Percentiles rank a stretch among this genome's conserved stretches.
These are phyloP conservation scores for Laticauda colubrina DNA, from an alignment of 2,113 vertebrate genomes.

Conservation along the genomic window DNA sequence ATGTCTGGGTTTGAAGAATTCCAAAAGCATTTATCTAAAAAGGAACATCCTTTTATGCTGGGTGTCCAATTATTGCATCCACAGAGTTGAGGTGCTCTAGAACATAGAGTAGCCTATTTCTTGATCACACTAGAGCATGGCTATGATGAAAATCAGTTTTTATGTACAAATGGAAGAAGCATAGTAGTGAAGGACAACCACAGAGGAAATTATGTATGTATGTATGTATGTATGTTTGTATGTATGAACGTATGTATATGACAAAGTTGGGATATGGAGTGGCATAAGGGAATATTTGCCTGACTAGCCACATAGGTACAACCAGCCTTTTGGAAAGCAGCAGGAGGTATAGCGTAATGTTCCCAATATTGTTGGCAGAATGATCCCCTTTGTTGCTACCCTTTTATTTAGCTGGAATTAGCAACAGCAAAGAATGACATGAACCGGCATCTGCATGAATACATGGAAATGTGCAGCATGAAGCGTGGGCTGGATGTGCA, in stretches of 20 bases:
- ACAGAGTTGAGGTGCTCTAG: background rate
- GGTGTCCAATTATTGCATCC: background rate
- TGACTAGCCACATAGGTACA: background rate
- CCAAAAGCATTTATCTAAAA: background rate
- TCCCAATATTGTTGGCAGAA: background rate
- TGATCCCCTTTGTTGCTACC: background rate
- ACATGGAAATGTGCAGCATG: slow-evolving; percentile 99
- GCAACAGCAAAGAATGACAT: slow-evolving; percentile 96
- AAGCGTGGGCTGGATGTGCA: slow-evolving; percentile 95
- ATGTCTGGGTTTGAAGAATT: background rate
- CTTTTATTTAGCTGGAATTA: slow-evolving; percentile 81
- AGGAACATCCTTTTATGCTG: background rate
- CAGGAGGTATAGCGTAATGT: too few species aligned
- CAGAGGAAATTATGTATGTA: background rate
- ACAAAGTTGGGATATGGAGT: background rate
- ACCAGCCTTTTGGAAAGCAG: background rate
- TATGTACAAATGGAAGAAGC: background rate
- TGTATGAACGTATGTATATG: too few species aligned
- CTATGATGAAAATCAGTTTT: background rate
- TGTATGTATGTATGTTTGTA: too few species aligned
- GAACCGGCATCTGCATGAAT: slow-evolving; percentile 95
- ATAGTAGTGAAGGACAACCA: background rate
- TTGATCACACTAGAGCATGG: background rate
- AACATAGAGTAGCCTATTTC: background rate
- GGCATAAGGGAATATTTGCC: background rate